These are phyloP conservation scores for Tetraodon nigroviridis DNA, from an alignment of 2,113 vertebrate species.

Conservation along the genomic window DNA sequence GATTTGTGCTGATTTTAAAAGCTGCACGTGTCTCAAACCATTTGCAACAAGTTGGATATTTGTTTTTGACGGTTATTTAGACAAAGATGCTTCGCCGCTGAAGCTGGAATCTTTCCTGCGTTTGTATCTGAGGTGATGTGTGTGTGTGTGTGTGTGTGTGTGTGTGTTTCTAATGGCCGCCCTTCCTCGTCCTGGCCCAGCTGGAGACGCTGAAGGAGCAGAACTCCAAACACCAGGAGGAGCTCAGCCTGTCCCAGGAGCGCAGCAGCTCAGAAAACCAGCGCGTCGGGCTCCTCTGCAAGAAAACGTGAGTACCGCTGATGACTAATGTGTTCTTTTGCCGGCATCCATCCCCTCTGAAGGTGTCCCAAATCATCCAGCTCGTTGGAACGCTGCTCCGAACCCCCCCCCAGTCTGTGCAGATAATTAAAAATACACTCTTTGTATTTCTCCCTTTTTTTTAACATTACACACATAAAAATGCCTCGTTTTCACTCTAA, in stretches of 20 bases:
- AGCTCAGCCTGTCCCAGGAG: constrained; percentile 80
- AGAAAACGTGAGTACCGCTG: constrained; percentile 83
- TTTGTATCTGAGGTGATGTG: background rate
- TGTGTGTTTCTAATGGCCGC: constrained; percentile 14
- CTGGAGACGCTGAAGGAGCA: constrained; percentile 85
- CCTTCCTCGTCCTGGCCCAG: constrained; percentile 61
- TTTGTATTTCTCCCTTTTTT: no score
- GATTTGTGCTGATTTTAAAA: constrained; percentile 18
- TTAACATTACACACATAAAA: background rate
- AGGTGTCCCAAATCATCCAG: constrained; percentile 15
- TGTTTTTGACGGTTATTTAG: background rate
- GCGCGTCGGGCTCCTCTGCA: constrained; percentile 79
- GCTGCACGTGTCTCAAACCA: constrained; percentile 11
- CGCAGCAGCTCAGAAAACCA: constrained; percentile 79
- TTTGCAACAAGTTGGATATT: background rate
- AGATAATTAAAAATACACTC: constrained; percentile 5
- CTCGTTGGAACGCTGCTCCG: background rate
- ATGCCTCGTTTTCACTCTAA: constrained; percentile 4
- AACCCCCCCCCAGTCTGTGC: background rate
- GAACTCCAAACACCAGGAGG: constrained; percentile 82
- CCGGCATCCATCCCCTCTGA: constrained; percentile 7
- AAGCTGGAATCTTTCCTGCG: no score
- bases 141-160: constrained; percentile 32
- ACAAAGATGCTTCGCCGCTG: no score
- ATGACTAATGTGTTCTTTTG: constrained; percentile 33